Evolutionary conservation across 1,140 invertebrate species (phyloP).

Genomic region (Cydia fagiglandana): DNA sequence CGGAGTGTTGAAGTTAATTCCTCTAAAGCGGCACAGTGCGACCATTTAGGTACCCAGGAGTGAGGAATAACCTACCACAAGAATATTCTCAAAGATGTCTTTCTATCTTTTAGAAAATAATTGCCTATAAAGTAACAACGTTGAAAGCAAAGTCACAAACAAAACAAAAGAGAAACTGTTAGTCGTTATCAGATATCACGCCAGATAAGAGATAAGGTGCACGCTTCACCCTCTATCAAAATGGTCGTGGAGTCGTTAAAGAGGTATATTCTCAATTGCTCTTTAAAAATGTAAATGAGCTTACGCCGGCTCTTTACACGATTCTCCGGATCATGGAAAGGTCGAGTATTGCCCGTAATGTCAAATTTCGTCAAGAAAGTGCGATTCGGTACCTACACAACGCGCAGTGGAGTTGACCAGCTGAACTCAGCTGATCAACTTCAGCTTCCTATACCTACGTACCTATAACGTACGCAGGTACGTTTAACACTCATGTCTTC

Average conservation of each 20-base stretch:
- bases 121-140: neutral
- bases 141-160: neutral
- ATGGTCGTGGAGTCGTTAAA: neutral
- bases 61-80: neutral
- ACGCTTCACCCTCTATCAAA: neutral
- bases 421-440: too few species aligned
- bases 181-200: constrained; percentile 27
- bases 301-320: neutral
- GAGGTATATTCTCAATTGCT: neutral
- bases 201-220: constrained; percentile 23
- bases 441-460: too few species aligned
- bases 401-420: too few species aligned
- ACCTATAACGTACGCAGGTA: too few species aligned
- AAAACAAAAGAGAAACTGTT: constrained; percentile 28
- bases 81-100: neutral
- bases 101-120: neutral
- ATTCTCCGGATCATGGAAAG: too few species aligned
- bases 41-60: neutral
- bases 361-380: too few species aligned
- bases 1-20: neutral
- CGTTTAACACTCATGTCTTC: too few species aligned
- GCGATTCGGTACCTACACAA: too few species aligned
- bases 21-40: neutral
- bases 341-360: too few species aligned
- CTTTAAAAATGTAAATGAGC: neutral